Percentiles rank a stretch among this genome's conserved stretches.
These are phyloP conservation scores for Hipposideros armiger DNA, from an alignment of 2,113 vertebrate species.

Conservation along the genomic window DNA sequence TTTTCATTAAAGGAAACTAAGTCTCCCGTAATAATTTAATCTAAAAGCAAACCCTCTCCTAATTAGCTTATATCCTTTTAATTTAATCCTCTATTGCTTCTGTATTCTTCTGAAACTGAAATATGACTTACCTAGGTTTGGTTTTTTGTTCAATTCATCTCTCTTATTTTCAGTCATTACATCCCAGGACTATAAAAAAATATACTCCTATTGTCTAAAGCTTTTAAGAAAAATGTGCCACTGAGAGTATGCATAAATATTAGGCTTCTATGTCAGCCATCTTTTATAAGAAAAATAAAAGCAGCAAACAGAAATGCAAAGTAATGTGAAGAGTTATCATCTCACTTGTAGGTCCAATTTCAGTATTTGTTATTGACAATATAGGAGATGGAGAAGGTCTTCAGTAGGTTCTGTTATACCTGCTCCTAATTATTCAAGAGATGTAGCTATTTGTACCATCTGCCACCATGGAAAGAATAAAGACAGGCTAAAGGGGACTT, in stretches of 20 bases:
- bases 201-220: background rate
- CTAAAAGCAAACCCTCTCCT: background rate
- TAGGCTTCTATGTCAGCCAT: background rate
- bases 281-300: background rate
- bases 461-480: background rate
- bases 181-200: background rate
- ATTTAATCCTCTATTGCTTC: background rate
- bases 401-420: background rate
- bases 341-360: too few species aligned
- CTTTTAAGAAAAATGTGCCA: background rate
- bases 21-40: slow-evolving; percentile 35
- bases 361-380: background rate
- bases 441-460: background rate
- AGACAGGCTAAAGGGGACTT: background rate
- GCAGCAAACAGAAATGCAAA: background rate
- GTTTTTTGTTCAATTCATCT: background rate
- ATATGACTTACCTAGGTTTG: background rate
- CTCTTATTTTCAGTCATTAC: background rate
- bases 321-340: background rate
- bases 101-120: slow-evolving; percentile 1
- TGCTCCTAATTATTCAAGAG: background rate
- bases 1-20: slow-evolving; percentile 37
- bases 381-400: background rate
- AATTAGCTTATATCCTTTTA: slow-evolving; percentile 20
- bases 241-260: background rate